phyloP scores from a whole-genome alignment of 2,888 invertebrate genomes.

The Conomelus anceps region DNA sequence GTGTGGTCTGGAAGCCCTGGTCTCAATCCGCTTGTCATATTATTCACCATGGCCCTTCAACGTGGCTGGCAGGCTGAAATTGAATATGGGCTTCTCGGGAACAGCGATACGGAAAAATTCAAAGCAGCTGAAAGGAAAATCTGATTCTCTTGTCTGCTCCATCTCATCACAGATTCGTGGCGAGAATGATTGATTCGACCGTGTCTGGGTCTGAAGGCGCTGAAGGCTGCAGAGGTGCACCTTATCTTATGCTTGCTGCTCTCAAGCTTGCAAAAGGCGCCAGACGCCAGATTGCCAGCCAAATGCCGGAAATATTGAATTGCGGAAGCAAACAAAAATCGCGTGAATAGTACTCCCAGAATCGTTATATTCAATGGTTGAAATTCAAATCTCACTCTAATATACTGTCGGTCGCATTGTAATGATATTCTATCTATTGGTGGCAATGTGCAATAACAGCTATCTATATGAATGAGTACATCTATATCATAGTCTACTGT shows the following conservation, averaged over 20 bases:
- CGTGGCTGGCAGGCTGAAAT: background rate
- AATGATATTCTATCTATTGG: too few species aligned
- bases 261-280: background rate
- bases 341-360: background rate
- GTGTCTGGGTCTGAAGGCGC: too few species aligned
- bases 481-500: too few species aligned
- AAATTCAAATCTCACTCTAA: too few species aligned
- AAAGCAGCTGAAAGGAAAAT: background rate
- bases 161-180: background rate
- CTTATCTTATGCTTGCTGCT: background rate
- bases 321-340: background rate
- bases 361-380: background rate
- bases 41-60: background rate
- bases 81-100: background rate
- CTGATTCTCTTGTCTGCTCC: background rate
- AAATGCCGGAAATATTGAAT: background rate
- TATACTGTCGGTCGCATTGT: too few species aligned
- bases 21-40: background rate
- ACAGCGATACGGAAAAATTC: background rate
- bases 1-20: background rate
- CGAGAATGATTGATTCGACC: background rate
- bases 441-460: too few species aligned
- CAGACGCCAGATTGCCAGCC: background rate
- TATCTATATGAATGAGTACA: too few species aligned
- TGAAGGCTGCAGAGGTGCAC: background rate